These are phyloP conservation scores for Neofelis nebulosa DNA, from an alignment of 2,113 vertebrate genomes.

Conservation along the genomic window DNA sequence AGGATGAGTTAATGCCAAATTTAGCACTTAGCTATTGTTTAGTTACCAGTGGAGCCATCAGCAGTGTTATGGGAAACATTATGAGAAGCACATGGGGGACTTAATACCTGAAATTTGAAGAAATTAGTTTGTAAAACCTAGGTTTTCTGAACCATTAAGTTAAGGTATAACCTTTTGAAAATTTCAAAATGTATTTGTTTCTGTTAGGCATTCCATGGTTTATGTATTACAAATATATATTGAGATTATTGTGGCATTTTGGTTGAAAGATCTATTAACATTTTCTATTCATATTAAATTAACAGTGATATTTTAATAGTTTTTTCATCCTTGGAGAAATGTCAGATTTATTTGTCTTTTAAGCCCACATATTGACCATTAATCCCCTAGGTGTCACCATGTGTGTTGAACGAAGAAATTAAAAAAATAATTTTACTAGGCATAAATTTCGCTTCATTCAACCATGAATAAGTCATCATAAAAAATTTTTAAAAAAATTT, in stretches of 20 bases:
- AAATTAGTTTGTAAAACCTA: neutral
- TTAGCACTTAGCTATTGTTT: neutral
- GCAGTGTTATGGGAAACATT: neutral
- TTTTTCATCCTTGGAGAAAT: conserved; percentile 17
- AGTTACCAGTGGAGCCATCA: neutral
- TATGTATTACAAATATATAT: neutral
- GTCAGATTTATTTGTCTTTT: conserved; percentile 14
- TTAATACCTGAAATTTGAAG: neutral
- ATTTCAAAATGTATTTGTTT: neutral
- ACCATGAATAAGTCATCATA: neutral
- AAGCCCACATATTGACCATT: neutral
- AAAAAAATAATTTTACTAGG: neutral
- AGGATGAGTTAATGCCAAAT: neutral
- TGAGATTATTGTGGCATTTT: neutral
- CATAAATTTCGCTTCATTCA: neutral
- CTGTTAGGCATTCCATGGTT: neutral
- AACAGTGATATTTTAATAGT: conserved; percentile 14
- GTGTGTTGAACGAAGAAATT: neutral
- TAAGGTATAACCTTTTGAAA: neutral
- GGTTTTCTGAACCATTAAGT: neutral
- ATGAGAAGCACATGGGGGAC: neutral
- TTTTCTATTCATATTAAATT: neutral
- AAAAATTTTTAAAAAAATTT: neutral
- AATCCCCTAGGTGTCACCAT: neutral
- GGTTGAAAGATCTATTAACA: neutral